Evolutionary conservation across 2,888 invertebrate species (phyloP), one percentile per base, ranked within the genome.

Genomic region (Acrobasis suavella): DNA sequence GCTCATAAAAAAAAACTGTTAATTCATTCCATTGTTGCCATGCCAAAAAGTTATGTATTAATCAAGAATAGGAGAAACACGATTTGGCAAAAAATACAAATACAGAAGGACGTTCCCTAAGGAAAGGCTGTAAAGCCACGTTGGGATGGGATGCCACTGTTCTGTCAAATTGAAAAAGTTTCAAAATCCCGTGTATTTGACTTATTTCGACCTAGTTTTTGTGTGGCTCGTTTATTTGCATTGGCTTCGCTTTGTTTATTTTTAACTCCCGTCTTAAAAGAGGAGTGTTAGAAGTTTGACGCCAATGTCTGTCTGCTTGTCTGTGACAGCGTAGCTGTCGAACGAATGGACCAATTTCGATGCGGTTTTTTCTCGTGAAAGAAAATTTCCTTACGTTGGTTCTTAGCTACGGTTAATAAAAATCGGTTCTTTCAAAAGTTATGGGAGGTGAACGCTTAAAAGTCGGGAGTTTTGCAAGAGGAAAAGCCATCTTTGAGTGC

Each of bases 121-220:
- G 56, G 56, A 42, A 55, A 12, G 38, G 16, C 56, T 22, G 22
- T 56, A 56, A 56, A 42, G 42, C 14, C 14, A 22, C 42, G 15
- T 8, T 14, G 55, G 39, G 9, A 42, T 1, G 15, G 58, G 50
- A n/a, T 32, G 49, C n/a, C 22, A 59, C 58, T 7, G 58, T 59
- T 59, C 32, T 37, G 58, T 59, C 58, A 50, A 59, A 59, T 59
- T 59, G 58, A 59, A 59, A 59, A 59, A 59, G 58, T 59, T 59
- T 32, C 37, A 37, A 59, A 58, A 50, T 50, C 58, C 37, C 50
- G 5, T 14, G 49, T 22, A 56, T 56, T 42, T 56, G 17, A 56
- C 56, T 42, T 56, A 56, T 56, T 56, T 46, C 56, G 17, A 42
- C 56, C 42, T 42, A 56, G 42, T 56, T 22, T 56, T 46, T 46